Evolutionary conservation across 2,113 vertebrate species (phyloP), one percentile per base, ranked within the genome.

Genomic region (Bagarius yarrelli): DNA sequence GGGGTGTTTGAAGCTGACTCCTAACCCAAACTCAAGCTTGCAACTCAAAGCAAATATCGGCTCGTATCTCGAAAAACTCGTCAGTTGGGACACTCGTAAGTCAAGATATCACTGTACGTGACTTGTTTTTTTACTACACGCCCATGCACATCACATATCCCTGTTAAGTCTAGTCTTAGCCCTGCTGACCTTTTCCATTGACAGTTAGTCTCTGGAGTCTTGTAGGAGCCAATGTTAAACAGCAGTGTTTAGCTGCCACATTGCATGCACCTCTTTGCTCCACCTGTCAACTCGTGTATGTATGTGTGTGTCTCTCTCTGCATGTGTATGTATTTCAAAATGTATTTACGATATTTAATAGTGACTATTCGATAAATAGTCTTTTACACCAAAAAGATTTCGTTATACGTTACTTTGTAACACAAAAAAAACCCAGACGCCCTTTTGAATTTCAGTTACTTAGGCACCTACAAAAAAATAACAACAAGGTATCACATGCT

Each of bases 161-260:
- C 84, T 88, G 85, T 88, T 88, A 91, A 89, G 87, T 87, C 84
- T 63, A 85, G 81, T 87, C 78, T 61, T 83, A 87, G 85, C 81
- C 84, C 84, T 5, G 23, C 74, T 90, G 89, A 92, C 87, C 90
- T 91, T 91, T 91, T 69, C 85, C 80, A 86, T 81, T 86, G 85
- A 88, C 83, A 69, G 74, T 76, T 80, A 82, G 85, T 86, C 87
- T 88, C 83, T 77, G 77, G 78, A 88, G 88, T 83, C 86, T 85
- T 81, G 53, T 85, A 78, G 59, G 60, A 84, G 83, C 78, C 73
- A 78, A 84, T 85, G 66, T 71, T 50, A 82, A 88, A 88, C 88
- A 88, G 80, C 67, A 53, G 36, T 83, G 85, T 86, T 80, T 64
- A 30, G 40, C 82, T 83, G 74, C 72, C 71, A 83, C 77, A 88